A percentile compares a stretch with the other conserved stretches of the same genome.
These are phyloP conservation scores for Hafferia zeledoni DNA, from an alignment of 2,797 vertebrate species.

Conservation along the genomic window DNA sequence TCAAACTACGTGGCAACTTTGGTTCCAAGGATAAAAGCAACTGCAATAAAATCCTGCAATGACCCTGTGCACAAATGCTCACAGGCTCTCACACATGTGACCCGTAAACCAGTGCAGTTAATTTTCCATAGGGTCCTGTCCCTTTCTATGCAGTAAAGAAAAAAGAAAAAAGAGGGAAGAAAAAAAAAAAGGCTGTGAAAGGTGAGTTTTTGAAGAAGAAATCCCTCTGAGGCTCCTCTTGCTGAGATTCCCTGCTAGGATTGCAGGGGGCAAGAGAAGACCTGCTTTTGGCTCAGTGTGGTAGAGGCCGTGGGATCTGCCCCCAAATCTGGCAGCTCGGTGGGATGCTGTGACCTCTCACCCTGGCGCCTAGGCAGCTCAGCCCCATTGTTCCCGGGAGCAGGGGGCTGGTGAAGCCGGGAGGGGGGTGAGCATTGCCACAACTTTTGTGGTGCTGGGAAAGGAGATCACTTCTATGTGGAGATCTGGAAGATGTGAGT, in stretches of 20 bases:
- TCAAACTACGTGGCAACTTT: not conserved
- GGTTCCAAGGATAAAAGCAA: slow-evolving; percentile 38
- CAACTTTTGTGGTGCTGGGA: not conserved
- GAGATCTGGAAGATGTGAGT: not conserved
- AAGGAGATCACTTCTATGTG: not conserved
- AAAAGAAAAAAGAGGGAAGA: not conserved
- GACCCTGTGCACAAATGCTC: not conserved
- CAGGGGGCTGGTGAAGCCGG: not conserved
- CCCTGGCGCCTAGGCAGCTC: slow-evolving; percentile 25
- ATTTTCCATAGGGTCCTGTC: not conserved
- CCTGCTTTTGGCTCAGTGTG: slow-evolving; percentile 28
- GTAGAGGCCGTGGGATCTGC: slow-evolving; percentile 62
- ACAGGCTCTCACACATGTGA: not conserved
- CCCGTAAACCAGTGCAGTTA: slow-evolving; percentile 6
- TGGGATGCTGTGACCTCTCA: slow-evolving; percentile 43
- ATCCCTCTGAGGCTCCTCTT: slow-evolving; percentile 20
- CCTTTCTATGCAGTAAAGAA: not conserved
- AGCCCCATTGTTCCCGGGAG: slow-evolving; percentile 6
- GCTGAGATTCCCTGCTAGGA: slow-evolving; percentile 1
- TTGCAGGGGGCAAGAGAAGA: slow-evolving; percentile 47
- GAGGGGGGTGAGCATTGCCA: not conserved
- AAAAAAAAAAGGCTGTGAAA: not conserved
- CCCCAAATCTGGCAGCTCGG: slow-evolving; percentile 30
- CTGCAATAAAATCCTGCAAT: slow-evolving; percentile 7
- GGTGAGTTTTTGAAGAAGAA: slow-evolving; percentile 33